These are phyloP conservation scores for Tyto alba DNA, from an alignment of 2,113 vertebrate species.

Conservation along the genomic window DNA sequence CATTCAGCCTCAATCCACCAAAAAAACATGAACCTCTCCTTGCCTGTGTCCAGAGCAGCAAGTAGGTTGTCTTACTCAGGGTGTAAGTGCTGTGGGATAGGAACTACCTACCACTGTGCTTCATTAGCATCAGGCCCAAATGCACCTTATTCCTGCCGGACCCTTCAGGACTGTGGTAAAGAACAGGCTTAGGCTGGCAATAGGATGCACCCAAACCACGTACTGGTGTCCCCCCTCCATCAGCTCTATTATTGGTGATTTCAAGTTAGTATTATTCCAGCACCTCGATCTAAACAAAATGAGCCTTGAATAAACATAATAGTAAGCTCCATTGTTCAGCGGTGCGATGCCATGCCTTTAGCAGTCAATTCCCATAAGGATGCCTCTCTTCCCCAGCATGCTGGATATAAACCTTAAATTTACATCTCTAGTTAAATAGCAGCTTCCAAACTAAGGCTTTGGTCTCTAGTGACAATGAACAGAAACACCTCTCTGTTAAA, in stretches of 20 bases:
- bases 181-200: neutral
- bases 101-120: neutral
- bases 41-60: neutral
- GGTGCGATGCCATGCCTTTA: neutral
- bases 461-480: neutral
- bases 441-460: neutral
- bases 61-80: neutral
- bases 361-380: neutral
- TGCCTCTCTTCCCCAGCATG: neutral
- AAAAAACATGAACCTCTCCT: neutral
- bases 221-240: too few species aligned
- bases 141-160: neutral
- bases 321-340: neutral
- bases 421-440: constrained; percentile 9
- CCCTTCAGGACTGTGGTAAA: neutral
- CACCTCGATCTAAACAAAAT: neutral
- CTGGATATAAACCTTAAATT: constrained; percentile 13
- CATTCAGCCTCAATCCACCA: neutral
- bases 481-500: neutral
- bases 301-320: neutral
- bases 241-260: neutral
- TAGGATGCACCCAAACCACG: rapidly evolving
- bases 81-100: neutral
- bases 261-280: neutral
- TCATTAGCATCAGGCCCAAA: neutral